phyloP scores from a whole-genome alignment of 2,113 vertebrate genomes.

The Trichechus manatus region DNA sequence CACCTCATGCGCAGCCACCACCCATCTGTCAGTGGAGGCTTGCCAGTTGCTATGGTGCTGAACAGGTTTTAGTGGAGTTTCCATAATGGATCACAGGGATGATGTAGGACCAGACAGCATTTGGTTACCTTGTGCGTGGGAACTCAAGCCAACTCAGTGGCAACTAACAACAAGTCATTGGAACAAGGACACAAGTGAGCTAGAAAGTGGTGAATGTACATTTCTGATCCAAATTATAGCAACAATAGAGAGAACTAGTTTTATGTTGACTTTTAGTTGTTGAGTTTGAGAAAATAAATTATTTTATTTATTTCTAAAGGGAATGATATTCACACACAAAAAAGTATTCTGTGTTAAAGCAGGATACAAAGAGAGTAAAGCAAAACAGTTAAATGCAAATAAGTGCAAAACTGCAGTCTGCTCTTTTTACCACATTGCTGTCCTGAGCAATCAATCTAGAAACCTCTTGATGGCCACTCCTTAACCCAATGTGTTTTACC shows the following conservation, averaged over 20 bases:
- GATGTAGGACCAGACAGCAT: background rate
- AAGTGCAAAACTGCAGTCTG: background rate
- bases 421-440: background rate
- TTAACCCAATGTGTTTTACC: background rate
- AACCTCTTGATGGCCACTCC: background rate
- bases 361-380: background rate
- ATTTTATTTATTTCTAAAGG: slow-evolving; percentile 28
- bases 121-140: background rate
- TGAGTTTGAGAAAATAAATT: background rate
- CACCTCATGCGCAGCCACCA: background rate
- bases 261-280: slow-evolving; percentile 15
- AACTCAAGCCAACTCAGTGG: background rate
- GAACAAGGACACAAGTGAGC: background rate
- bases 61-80: background rate
- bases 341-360: background rate
- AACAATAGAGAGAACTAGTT: background rate
- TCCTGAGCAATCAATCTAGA: background rate
- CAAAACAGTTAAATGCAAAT: background rate
- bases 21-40: background rate
- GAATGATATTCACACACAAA: background rate
- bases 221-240: background rate
- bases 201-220: background rate
- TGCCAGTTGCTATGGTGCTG: background rate
- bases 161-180: background rate
- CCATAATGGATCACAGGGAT: background rate